Percentiles rank a stretch among this genome's conserved stretches.
Evolutionary conservation across 2,888 invertebrate species (phyloP).

Genomic region (Dasypogon diadema): DNA sequence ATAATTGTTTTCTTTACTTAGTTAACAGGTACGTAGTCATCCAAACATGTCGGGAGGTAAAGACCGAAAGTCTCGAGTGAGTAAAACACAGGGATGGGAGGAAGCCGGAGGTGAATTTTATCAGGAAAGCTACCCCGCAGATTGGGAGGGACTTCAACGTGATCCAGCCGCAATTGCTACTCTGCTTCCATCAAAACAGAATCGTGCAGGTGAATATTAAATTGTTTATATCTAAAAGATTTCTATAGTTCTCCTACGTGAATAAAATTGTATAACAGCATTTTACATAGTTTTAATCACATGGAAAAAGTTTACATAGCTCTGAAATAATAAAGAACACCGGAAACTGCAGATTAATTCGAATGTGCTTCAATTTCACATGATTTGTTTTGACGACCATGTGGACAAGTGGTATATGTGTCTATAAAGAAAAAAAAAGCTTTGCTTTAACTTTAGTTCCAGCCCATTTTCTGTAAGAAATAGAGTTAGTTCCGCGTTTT

Average conservation of each 20-base stretch:
- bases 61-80: constrained; percentile 71
- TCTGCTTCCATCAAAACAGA: constrained; percentile 83
- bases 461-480: no score
- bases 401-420: neutral
- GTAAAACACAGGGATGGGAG: constrained; percentile 80
- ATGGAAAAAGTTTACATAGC: neutral
- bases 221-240: no score
- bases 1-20: neutral
- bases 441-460: neutral
- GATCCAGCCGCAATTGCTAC: constrained; percentile 83
- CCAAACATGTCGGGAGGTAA: constrained; percentile 73
- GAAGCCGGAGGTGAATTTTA: constrained; percentile 88
- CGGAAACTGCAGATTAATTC: constrained; percentile 37
- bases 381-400: constrained; percentile 36
- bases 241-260: no score
- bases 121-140: constrained; percentile 84
- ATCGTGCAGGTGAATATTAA: constrained; percentile 73
- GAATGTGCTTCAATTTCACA: constrained; percentile 41
- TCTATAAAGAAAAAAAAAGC: neutral
- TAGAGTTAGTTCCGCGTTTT: no score
- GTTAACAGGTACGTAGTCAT: constrained; percentile 28
- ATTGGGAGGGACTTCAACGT: constrained; percentile 77
- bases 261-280: no score
- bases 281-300: no score
- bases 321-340: constrained; percentile 8